These are phyloP conservation scores for Trichogramma dendrolimi DNA, from an alignment of 2,888 invertebrate genomes.

Conservation along the genomic window DNA sequence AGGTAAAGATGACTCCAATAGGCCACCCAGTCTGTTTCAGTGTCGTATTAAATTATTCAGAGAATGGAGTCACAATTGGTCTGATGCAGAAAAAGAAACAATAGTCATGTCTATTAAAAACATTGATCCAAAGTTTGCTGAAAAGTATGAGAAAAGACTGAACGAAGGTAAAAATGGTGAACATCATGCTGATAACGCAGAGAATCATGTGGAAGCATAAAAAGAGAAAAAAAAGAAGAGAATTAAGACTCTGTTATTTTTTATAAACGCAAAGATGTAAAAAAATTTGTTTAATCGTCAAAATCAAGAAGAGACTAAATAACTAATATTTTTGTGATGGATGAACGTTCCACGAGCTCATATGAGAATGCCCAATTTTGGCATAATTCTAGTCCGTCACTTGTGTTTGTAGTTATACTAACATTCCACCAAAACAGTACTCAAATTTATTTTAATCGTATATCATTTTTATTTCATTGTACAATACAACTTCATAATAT, in stretches of 20 bases:
- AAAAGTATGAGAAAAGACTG: slow-evolving; percentile 56
- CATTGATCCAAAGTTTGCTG: slow-evolving; percentile 68
- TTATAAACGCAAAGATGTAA: slow-evolving; percentile 9
- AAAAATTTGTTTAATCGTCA: slow-evolving; percentile 14
- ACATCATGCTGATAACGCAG: background rate
- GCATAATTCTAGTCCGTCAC: slow-evolving; percentile 28
- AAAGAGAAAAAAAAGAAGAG: slow-evolving; percentile 17
- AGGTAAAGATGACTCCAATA: slow-evolving; percentile 58
- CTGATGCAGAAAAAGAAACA: slow-evolving; percentile 66
- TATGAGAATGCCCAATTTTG: slow-evolving; percentile 20
- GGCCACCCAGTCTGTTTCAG: slow-evolving; percentile 78
- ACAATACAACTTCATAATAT: background rate
- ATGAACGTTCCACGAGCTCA: slow-evolving; percentile 23
- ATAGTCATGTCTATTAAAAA: slow-evolving; percentile 68
- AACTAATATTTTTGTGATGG: slow-evolving; percentile 27
- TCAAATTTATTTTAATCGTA: slow-evolving; percentile 24
- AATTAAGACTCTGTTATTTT: slow-evolving; percentile 10
- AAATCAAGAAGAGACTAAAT: slow-evolving; percentile 15
- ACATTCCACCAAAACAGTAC: slow-evolving; percentile 25
- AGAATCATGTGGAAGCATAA: background rate
- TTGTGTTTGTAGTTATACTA: slow-evolving; percentile 17
- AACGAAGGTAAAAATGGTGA: slow-evolving; percentile 30
- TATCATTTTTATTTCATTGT: slow-evolving; percentile 23
- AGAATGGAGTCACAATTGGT: slow-evolving; percentile 81
- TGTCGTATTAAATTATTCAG: slow-evolving; percentile 80